Percentiles rank a stretch among this genome's conserved stretches.
These are phyloP conservation scores for Blastobasis lacticolella DNA, from an alignment of 2,888 invertebrate genomes.

Conservation along the genomic window DNA sequence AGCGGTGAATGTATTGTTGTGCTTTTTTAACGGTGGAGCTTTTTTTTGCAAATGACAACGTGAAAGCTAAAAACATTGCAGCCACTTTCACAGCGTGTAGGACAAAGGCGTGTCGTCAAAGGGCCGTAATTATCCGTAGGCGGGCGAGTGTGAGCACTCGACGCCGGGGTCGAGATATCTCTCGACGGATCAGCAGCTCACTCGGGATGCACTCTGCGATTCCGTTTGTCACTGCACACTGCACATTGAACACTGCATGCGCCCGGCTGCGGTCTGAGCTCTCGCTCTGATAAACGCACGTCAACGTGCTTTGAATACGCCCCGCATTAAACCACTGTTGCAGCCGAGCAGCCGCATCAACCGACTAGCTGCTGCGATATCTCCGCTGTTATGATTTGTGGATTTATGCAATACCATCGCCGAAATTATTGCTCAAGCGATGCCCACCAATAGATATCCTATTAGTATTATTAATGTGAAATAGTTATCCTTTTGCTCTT, in stretches of 20 bases:
- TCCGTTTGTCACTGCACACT: conserved; percentile 64
- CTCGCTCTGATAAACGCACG: conserved; percentile 67
- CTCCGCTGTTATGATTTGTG: conserved; percentile 11
- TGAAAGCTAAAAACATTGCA: conserved; percentile 38
- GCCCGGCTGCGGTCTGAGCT: conserved; percentile 44
- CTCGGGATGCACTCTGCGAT: conserved; percentile 69
- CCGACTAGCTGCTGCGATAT: conserved; percentile 16
- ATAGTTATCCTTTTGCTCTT: no score
- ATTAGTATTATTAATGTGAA: no score
- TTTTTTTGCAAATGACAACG: conserved; percentile 17
- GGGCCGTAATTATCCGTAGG: conserved; percentile 64
- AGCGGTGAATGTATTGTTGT: background rate
- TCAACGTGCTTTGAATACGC: conserved; percentile 61
- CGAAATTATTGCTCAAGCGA: background rate
- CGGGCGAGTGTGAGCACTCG: conserved; percentile 64
- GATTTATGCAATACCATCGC: conserved; percentile 12
- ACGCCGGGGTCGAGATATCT: conserved; percentile 67
- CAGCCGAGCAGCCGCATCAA: conserved; percentile 18
- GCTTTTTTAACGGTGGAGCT: background rate
- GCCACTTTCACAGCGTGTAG: conserved; percentile 40
- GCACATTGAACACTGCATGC: conserved; percentile 16
- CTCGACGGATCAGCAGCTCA: conserved; percentile 67
- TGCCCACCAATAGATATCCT: no score
- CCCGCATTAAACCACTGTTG: conserved; percentile 46
- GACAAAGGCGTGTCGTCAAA: conserved; percentile 60